These are phyloP conservation scores for Charaxes varanes DNA, from an alignment of 1,140 invertebrate genomes.

Conservation along the genomic window DNA sequence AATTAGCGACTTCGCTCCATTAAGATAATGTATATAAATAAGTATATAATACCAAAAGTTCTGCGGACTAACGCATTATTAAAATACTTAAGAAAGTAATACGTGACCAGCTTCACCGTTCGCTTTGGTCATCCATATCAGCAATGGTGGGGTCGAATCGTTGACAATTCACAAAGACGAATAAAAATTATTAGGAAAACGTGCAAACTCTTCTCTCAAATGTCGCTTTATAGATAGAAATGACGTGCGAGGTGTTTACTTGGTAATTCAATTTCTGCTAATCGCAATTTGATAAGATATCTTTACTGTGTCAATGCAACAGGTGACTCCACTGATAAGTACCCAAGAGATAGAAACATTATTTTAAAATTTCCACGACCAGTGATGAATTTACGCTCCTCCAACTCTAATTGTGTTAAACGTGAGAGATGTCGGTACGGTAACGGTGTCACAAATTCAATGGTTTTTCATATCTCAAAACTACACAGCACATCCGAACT, in stretches of 20 bases:
- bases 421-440: no score
- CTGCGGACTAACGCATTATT: constrained; percentile 8
- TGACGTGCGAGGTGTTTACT: no score
- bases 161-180: constrained; percentile 5
- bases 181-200: constrained; percentile 10
- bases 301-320: no score
- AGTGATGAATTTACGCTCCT: no score
- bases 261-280: constrained; percentile 2
- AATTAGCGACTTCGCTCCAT: neutral
- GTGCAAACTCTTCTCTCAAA: constrained; percentile 11
- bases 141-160: constrained; percentile 11
- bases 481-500: no score
- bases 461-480: no score
- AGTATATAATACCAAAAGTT: constrained; percentile 14
- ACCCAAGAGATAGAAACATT: no score
- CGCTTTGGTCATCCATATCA: constrained; percentile 11
- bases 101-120: constrained; percentile 12
- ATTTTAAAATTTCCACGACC: no score
- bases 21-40: constrained; percentile 6
- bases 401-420: no score
- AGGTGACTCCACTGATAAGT: no score
- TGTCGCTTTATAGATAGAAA: no score
- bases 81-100: constrained; percentile 19
- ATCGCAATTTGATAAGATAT: constrained; percentile 1
- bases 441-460: no score